phyloP scores from a whole-genome alignment of 1,140 invertebrate genomes.

The Musca domestica region DNA sequence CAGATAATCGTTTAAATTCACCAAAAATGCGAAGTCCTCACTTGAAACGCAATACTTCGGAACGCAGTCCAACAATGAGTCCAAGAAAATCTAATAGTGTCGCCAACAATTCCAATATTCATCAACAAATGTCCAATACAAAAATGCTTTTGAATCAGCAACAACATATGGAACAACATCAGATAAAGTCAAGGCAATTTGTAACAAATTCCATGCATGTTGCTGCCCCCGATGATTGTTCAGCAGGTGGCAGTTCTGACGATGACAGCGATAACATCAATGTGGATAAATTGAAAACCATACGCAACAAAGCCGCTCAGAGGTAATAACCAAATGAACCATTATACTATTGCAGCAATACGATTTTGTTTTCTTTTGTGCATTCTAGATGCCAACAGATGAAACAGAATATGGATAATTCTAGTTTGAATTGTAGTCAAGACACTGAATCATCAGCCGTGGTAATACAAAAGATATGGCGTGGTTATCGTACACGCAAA shows the following conservation, averaged over 20 bases:
- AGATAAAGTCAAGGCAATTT: constrained; percentile 24
- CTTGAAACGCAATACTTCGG: constrained; percentile 35
- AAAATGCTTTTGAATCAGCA: not conserved
- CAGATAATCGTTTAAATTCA: constrained; percentile 51
- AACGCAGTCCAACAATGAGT: constrained; percentile 40
- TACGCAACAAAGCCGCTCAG: constrained; percentile 54
- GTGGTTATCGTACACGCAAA: constrained; percentile 80
- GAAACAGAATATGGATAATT: constrained; percentile 28
- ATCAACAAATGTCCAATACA: constrained; percentile 7
- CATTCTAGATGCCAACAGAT: constrained; percentile 23
- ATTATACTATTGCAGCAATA: constrained; percentile 3
- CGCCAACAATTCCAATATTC: constrained; percentile 8
- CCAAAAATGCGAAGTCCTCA: constrained; percentile 47
- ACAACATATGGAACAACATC: constrained; percentile 17
- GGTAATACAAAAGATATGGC: constrained; percentile 84
- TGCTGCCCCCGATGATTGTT: constrained; percentile 14
- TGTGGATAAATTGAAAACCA: constrained; percentile 53
- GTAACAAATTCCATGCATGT: constrained; percentile 26
- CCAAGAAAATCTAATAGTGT: constrained; percentile 34
- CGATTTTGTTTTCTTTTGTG: not conserved
- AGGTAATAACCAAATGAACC: constrained; percentile 32
- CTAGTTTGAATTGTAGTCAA: constrained; percentile 31
- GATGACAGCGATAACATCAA: constrained; percentile 53
- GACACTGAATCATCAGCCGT: constrained; percentile 62
- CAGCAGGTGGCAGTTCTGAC: constrained; percentile 32